phyloP scores from a whole-genome alignment of 2,888 invertebrate genomes.

The Endotricha flammealis region DNA sequence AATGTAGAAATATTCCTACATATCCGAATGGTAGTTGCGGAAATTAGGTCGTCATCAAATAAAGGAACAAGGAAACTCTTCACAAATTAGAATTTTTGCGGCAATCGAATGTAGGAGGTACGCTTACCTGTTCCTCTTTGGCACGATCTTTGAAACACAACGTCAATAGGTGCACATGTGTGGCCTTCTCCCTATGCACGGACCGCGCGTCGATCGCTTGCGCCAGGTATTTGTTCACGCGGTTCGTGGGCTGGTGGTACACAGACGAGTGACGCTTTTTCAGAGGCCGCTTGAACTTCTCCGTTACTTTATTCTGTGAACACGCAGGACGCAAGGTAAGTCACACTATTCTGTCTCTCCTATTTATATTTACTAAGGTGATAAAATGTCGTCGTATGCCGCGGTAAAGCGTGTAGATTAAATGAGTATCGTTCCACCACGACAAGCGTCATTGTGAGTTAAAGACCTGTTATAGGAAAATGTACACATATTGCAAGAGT shows the following conservation, averaged over 20 bases:
- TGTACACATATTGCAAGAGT: no score
- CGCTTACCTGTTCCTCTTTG: slow-evolving; percentile 86
- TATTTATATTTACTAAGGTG: no score
- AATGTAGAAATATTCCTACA: no score
- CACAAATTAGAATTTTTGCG: slow-evolving; percentile 1
- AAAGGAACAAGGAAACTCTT: no score
- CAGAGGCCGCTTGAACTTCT: slow-evolving; percentile 91
- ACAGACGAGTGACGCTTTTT: slow-evolving; percentile 92
- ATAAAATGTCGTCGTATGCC: no score
- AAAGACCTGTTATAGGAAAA: no score
- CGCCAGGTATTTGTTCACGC: slow-evolving; percentile 94
- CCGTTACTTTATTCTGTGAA: slow-evolving; percentile 89
- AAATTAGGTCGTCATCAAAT: no score
- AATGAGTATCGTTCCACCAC: no score
- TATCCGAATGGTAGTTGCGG: no score
- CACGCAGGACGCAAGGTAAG: slow-evolving; percentile 31
- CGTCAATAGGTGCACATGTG: slow-evolving; percentile 91
- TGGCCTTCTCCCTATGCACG: slow-evolving; percentile 93
- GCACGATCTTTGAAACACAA: slow-evolving; percentile 90
- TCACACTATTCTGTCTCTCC: slow-evolving; percentile 10
- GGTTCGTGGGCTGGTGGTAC: slow-evolving; percentile 92
- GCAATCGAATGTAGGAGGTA: background rate
- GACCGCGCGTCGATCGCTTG: slow-evolving; percentile 94
- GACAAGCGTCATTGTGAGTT: no score
- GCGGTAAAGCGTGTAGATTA: no score